A percentile compares a stretch with the other conserved stretches of the same genome.
Conservation (phyloP, 2,113 vertebrate genomes). For the Alouatta palliata region DNA sequence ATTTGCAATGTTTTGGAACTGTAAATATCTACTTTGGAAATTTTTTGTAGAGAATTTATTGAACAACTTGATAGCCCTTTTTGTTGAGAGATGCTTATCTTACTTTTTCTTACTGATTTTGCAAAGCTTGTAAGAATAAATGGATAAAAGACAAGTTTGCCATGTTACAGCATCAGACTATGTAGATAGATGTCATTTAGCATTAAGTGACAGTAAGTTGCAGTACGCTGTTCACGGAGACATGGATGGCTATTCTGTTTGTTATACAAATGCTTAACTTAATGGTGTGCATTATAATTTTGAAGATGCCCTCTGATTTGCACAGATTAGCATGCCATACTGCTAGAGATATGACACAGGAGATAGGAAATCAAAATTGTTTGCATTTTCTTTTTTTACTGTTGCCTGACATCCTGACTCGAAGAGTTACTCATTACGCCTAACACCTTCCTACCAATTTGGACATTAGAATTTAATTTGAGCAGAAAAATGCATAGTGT, state of each 20-base stretch:
- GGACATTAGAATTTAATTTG: conserved; percentile 64
- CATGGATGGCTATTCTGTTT: conserved; percentile 83
- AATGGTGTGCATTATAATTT: conserved; percentile 81
- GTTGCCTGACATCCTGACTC: conserved; percentile 81
- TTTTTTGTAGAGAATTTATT: conserved; percentile 63
- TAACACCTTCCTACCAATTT: conserved; percentile 79
- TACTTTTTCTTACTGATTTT: conserved; percentile 35
- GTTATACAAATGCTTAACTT: conserved; percentile 84
- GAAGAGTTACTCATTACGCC: conserved; percentile 78
- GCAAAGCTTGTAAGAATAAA: conserved; percentile 41
- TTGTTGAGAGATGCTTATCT: background rate
- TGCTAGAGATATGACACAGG: conserved; percentile 70
- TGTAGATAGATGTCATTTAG: conserved; percentile 79
- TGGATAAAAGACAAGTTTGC: conserved; percentile 61
- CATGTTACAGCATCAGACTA: conserved; percentile 69
- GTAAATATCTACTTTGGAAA: conserved; percentile 46
- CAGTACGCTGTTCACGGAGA: conserved; percentile 79
- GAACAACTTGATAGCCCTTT: conserved; percentile 36
- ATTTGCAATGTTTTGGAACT: conserved; percentile 50
- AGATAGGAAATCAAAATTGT: conserved; percentile 71
- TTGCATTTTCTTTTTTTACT: conserved; percentile 81
- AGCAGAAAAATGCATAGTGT: conserved; percentile 3
- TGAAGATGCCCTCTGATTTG: conserved; percentile 82
- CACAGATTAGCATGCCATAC: conserved; percentile 80
- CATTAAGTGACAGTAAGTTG: conserved; percentile 79